A percentile compares a stretch with the other conserved stretches of the same genome.
Evolutionary conservation across 2,797 vertebrate genomes (phyloP).

Genomic region (Carduelis carduelis): DNA sequence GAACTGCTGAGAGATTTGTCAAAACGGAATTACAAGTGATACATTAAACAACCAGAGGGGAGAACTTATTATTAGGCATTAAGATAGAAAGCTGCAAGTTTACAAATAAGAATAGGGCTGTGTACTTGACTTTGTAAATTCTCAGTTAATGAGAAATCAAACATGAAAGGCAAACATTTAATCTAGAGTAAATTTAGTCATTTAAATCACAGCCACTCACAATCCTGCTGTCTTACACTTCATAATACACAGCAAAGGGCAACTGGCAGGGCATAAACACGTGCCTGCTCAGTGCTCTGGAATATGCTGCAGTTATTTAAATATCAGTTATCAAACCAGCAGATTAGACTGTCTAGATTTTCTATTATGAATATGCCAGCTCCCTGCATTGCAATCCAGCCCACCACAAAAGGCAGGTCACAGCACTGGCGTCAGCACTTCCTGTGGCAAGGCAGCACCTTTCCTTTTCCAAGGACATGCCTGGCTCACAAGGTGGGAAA

Average conservation of each 20-base stretch:
- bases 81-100: slow-evolving; percentile 46
- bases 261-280: background rate
- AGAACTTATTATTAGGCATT: slow-evolving; percentile 49
- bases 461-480: background rate
- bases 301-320: background rate
- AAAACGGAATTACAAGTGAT: slow-evolving; percentile 11
- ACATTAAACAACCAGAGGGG: slow-evolving; percentile 49
- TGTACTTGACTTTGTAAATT: slow-evolving; percentile 43
- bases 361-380: background rate
- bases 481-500: background rate
- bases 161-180: slow-evolving; percentile 64
- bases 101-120: slow-evolving; percentile 42
- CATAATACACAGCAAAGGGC: slow-evolving; percentile 15
- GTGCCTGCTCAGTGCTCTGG: background rate
- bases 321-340: background rate
- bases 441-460: background rate
- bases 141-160: slow-evolving; percentile 63
- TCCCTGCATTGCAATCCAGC: background rate
- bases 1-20: slow-evolving; percentile 56
- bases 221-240: slow-evolving; percentile 9
- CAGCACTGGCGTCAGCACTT: background rate
- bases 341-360: background rate
- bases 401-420: background rate
- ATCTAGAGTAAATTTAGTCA: slow-evolving; percentile 41
- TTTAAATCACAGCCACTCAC: slow-evolving; percentile 41